Percentiles rank a stretch among this genome's conserved stretches.
These are phyloP conservation scores for Ceratina australensis DNA, from an alignment of 1,140 invertebrate species.

Conservation along the genomic window DNA sequence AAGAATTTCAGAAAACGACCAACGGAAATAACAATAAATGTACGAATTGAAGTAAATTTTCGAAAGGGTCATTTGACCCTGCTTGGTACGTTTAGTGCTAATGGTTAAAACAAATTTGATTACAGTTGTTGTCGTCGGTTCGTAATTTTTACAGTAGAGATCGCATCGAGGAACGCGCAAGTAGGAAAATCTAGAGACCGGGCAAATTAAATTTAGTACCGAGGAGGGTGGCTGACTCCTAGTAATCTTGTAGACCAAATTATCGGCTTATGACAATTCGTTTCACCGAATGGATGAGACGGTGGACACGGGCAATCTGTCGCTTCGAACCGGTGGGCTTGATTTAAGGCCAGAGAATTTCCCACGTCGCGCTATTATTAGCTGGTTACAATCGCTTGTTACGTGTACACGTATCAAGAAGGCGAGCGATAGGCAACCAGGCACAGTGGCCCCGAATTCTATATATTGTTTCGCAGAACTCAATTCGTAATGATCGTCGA, in stretches of 20 bases:
- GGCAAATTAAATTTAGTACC: background rate
- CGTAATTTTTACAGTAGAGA: no score
- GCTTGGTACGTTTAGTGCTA: no score
- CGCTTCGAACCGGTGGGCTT: slow-evolving; percentile 33
- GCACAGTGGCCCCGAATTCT: slow-evolving; percentile 37
- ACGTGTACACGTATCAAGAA: slow-evolving; percentile 23
- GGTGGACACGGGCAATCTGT: slow-evolving; percentile 2
- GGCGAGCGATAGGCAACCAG: slow-evolving; percentile 5
- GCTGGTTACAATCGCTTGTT: slow-evolving; percentile 28
- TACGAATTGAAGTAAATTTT: no score
- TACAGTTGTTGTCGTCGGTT: background rate
- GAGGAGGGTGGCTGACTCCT: background rate
- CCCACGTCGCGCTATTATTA: slow-evolving; percentile 49
- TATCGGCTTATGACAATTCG: slow-evolving; percentile 22
- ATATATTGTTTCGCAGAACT: slow-evolving; percentile 32
- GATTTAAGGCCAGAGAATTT: slow-evolving; percentile 54
- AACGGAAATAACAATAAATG: no score
- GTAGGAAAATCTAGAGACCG: background rate
- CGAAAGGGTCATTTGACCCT: no score
- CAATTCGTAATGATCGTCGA: background rate
- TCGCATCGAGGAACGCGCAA: no score
- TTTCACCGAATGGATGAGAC: background rate
- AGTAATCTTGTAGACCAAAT: slow-evolving; percentile 22
- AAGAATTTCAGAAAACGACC: no score
- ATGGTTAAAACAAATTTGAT: background rate